Base-by-base conservation (phyloP, 2,888 invertebrate genomes). In the Chrysodeixis includens region DNA sequence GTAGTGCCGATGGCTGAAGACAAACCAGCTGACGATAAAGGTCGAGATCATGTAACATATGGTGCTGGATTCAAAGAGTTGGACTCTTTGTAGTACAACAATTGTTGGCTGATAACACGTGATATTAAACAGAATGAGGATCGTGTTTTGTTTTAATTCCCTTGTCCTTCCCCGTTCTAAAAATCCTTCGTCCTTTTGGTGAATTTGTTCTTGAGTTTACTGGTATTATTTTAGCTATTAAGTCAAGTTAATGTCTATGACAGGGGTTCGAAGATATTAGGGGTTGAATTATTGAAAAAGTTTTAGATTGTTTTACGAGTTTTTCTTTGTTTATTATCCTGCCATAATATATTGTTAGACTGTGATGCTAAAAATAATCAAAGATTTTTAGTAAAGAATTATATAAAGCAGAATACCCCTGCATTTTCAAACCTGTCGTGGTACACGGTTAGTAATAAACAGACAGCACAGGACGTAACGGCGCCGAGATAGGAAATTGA, bases 41-140 rank as follows among this genome's bases (percentile, higher is more conserved):
- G 70, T 16, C 55, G 22, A 81, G 61, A 32, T 66, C 73, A 0
- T 90, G 90, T 66, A 83, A 85, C 56, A 88, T 92, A 46, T 91
- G 87, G 82, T 92, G 92, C 62, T 87, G 91, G 83, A 58, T 91
- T 0, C 78, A 85, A 73, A 88, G 81, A 82, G 86, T 92, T 0
- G 88, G 88, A 1, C 70, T 92, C 1, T 92, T 89, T 73, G 79
- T 88, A 9, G 86, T 90, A 0, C 91, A 91, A 44, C 90, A 91
- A 55, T 69, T 92, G 26, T 66, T 91, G 0, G 88, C 84, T 66
- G 89, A 91, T 77, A 88, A 77, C 74, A 74, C 81, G n/a, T 74
- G 72, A 18, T 26, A 9, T 4, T 1, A 51, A 44, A 53, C 26
- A 60, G 16, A 0, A 14, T 55, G 12, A 18, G 26, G 0, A 18